phyloP scores from a whole-genome alignment of 2,113 vertebrate species.

The Cathartes aura region DNA sequence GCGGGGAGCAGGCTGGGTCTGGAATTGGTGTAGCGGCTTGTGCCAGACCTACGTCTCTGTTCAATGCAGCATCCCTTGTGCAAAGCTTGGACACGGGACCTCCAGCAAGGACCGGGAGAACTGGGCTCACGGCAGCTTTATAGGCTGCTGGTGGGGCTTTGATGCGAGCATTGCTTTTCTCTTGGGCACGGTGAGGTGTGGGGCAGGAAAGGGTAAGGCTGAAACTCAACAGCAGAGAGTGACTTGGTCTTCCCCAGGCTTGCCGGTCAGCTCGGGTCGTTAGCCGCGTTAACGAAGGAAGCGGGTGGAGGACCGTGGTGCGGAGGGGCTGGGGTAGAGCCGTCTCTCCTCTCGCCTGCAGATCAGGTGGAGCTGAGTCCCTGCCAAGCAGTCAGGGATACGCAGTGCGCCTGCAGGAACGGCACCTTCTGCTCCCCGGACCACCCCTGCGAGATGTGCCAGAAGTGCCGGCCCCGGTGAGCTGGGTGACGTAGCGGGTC shows the following conservation, averaged over 20 bases:
- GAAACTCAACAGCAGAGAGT: fast-evolving
- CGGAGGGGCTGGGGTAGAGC: background rate
- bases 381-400: background rate
- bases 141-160: background rate
- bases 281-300: fast-evolving
- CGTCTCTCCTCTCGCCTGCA: fast-evolving
- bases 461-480: conserved; percentile 41
- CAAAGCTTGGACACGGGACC: background rate
- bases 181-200: background rate
- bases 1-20: background rate
- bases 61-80: background rate
- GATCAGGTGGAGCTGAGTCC: conserved; percentile 35
- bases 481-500: fast-evolving
- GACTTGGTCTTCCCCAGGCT: background rate
- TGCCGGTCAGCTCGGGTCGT: fast-evolving
- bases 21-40: background rate
- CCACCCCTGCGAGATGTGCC: conserved; percentile 64
- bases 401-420: background rate
- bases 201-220: background rate
- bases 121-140: background rate
- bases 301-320: background rate
- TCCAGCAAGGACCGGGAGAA: background rate
- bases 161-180: background rate
- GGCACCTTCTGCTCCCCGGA: conserved; percentile 53
- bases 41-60: background rate